Evolutionary conservation across 2,797 vertebrate species (phyloP).

Genomic region (Momotus momota): DNA sequence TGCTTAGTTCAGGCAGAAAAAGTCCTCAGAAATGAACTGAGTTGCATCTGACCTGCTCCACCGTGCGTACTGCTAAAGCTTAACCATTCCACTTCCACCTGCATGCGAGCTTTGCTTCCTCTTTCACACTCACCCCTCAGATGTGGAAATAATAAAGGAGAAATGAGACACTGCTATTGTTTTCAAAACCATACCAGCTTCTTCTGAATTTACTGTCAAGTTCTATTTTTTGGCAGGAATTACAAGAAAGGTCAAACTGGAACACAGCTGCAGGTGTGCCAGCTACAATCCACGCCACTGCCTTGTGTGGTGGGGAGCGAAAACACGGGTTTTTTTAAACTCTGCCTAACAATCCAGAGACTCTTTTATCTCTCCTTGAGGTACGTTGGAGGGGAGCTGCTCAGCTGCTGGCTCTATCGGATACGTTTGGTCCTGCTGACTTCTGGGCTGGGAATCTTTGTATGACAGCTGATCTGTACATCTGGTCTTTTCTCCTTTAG

Average conservation of each 20-base stretch:
- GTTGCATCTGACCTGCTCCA: not conserved
- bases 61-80: not conserved
- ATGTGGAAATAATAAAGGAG: constrained; percentile 26
- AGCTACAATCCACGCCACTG: not conserved
- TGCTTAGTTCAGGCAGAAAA: not conserved
- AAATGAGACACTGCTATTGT: constrained; percentile 32
- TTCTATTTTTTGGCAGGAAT: constrained; percentile 53
- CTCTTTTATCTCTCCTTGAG: constrained; percentile 49
- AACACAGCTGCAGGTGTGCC: constrained; percentile 58
- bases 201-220: constrained; percentile 39
- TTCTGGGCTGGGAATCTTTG: not conserved
- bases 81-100: not conserved
- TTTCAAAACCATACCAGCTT: not conserved
- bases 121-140: not conserved
- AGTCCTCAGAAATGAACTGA: not conserved
- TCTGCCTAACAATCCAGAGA: not conserved
- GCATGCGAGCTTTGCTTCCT: not conserved
- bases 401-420: not conserved
- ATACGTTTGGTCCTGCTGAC: not conserved
- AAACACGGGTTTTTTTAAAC: not conserved
- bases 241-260: constrained; percentile 35
- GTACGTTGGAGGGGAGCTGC: not conserved
- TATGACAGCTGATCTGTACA: constrained; percentile 13
- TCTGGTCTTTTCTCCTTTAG: not conserved
- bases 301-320: constrained; percentile 40